Evolutionary conservation across 64 coral and sea anemone genomes (phyloP).

Genomic region (Orbicella faveolata): DNA sequence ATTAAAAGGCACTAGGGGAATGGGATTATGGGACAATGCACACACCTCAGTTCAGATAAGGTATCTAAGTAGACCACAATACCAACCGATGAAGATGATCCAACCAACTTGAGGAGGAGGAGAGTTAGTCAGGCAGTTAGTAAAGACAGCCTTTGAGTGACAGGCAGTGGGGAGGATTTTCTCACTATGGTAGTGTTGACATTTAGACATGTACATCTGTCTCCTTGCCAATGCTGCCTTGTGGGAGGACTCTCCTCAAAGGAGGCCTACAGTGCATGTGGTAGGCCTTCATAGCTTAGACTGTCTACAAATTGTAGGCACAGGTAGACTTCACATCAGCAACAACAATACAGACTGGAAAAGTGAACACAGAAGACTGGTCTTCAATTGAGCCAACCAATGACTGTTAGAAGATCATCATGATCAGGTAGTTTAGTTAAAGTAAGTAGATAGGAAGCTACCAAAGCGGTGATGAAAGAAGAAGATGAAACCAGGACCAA

Average conservation of each 20-base stretch:
- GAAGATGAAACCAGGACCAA: background rate
- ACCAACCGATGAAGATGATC: background rate
- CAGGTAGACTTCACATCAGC: background rate
- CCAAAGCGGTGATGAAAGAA: background rate
- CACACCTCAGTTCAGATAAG: slow-evolving; percentile 6
- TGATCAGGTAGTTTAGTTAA: background rate
- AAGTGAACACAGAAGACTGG: background rate
- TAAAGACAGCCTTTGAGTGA: background rate
- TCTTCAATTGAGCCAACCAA: background rate
- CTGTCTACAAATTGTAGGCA: slow-evolving; percentile 4
- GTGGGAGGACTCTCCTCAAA: background rate
- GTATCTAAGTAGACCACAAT: background rate
- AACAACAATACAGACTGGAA: background rate
- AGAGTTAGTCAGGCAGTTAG: background rate
- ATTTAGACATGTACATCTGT: background rate
- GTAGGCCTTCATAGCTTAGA: background rate
- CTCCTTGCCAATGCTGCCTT: slow-evolving; percentile 18
- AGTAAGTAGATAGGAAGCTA: background rate
- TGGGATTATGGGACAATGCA: background rate
- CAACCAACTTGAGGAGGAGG: background rate
- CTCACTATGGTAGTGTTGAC: too few relatives aligned
- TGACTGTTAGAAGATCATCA: too few relatives aligned
- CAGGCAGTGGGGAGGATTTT: background rate
- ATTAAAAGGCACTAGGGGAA: slow-evolving; percentile 15
- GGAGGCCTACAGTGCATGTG: background rate